A percentile compares a stretch with the other conserved stretches of the same genome.
These are phyloP conservation scores for Drosophila pseudoobscura DNA, from an alignment of 1,140 invertebrate genomes.

Conservation along the genomic window DNA sequence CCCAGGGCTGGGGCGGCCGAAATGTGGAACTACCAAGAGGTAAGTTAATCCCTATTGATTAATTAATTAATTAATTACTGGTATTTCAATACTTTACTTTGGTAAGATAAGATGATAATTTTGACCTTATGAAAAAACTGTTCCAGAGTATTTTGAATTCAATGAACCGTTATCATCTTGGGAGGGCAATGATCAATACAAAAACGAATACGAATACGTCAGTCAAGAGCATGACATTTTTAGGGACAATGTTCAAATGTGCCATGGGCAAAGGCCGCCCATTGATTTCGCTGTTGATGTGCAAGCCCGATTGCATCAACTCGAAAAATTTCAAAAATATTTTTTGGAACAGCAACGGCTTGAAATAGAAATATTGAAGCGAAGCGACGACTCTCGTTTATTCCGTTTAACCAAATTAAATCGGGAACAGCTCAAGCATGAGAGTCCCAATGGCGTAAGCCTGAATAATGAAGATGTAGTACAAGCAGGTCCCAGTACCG, in stretches of 20 bases:
- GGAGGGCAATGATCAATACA: background rate
- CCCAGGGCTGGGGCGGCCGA: conserved; percentile 84
- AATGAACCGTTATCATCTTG: conserved; percentile 7
- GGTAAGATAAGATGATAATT: no score
- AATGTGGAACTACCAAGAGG: conserved; percentile 72
- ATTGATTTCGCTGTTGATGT: conserved; percentile 32
- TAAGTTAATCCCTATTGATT: conserved; percentile 29
- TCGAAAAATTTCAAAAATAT: conserved; percentile 47
- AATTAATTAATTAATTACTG: background rate
- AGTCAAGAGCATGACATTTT: background rate
- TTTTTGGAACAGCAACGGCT: conserved; percentile 30
- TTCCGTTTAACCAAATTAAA: background rate
- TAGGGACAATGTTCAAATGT: conserved; percentile 2
- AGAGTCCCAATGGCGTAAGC: background rate
- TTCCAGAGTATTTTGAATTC: conserved; percentile 42
- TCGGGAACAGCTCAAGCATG: background rate
- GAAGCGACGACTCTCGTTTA: background rate
- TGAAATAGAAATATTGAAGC: conserved; percentile 8
- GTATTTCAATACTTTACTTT: no score
- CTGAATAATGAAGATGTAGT: no score
- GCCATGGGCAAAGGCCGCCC: background rate
- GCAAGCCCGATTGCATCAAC: conserved; percentile 35
- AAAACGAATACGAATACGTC: background rate
- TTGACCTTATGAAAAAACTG: background rate
- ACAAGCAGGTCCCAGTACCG: background rate